Percentiles rank a stretch among this genome's conserved stretches.
phyloP scores from a whole-genome alignment of 2,113 vertebrate genomes.

The Bos indicus region DNA sequence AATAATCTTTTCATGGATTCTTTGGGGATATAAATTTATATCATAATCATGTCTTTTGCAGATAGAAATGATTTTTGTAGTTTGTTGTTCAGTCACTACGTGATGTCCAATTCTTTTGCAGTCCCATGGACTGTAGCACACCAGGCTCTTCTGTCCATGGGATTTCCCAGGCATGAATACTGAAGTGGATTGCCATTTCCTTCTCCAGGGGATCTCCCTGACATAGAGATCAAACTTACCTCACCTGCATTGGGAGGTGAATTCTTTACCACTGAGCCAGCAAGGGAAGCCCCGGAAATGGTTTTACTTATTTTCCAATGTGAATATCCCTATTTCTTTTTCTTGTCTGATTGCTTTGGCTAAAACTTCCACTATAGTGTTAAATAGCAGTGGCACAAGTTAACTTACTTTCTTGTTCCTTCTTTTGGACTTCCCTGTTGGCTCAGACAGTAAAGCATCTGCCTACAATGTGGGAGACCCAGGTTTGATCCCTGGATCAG shows the following conservation, averaged over 20 bases:
- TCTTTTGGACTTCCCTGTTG: not conserved
- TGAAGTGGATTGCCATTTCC: not conserved
- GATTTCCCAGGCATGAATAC: not conserved
- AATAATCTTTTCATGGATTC: not conserved
- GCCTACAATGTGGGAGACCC: not conserved
- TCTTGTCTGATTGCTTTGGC: not conserved
- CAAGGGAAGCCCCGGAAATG: not conserved
- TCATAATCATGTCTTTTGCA: not conserved
- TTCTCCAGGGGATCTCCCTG: not conserved
- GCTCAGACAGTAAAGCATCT: not conserved
- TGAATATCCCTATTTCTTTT: not conserved
- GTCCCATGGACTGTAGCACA: not conserved
- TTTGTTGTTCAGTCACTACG: not conserved
- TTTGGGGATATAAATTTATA: not conserved
- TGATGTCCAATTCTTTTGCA: not conserved
- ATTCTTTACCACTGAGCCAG: not conserved
- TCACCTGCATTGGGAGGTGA: not conserved
- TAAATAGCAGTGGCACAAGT: not conserved
- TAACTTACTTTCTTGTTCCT: not conserved
- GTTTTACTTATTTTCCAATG: not conserved
- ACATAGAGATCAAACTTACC: not conserved
- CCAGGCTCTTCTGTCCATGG: not conserved
- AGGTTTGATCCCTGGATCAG: not conserved
- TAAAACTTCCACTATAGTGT: not conserved
- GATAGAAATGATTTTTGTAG: not conserved